These are phyloP conservation scores for Sisyra nigra DNA, from an alignment of 2,888 invertebrate genomes.

Conservation along the genomic window DNA sequence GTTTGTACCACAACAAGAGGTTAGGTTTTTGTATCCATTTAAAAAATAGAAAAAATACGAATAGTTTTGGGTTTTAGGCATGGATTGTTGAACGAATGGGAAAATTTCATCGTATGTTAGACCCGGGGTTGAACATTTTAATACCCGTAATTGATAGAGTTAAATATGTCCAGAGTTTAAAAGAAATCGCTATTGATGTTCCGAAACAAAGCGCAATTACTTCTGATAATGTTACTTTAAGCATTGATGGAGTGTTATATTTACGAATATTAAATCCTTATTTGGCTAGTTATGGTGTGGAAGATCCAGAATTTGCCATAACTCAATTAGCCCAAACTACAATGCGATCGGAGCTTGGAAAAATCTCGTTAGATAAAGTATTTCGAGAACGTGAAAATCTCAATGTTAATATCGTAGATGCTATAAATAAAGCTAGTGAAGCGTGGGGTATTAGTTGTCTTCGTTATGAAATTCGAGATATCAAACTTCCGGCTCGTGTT, in stretches of 20 bases:
- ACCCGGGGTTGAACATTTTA: conserved; percentile 87
- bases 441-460: conserved; percentile 97
- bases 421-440: conserved; percentile 95
- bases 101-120: conserved; percentile 80
- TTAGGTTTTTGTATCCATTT: conserved; percentile 21
- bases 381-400: conserved; percentile 92
- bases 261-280: conserved; percentile 88
- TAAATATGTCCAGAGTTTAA: conserved; percentile 94
- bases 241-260: conserved; percentile 94
- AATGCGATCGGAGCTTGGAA: conserved; percentile 97
- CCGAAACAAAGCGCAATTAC: conserved; percentile 98
- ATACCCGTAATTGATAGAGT: conserved; percentile 84
- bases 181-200: conserved; percentile 98
- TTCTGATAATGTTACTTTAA: conserved; percentile 90
- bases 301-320: conserved; percentile 98
- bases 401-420: conserved; percentile 86
- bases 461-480: conserved; percentile 87
- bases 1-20: conserved; percentile 99
- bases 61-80: conserved; percentile 41
- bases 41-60: conserved; percentile 4
- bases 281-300: conserved; percentile 91
- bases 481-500: conserved; percentile 74
- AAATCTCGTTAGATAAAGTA: conserved; percentile 91
- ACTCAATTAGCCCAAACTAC: conserved; percentile 98
- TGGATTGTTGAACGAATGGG: conserved; percentile 99